phyloP scores from a whole-genome alignment of 1,140 invertebrate genomes.

The Nylanderia fulva region DNA sequence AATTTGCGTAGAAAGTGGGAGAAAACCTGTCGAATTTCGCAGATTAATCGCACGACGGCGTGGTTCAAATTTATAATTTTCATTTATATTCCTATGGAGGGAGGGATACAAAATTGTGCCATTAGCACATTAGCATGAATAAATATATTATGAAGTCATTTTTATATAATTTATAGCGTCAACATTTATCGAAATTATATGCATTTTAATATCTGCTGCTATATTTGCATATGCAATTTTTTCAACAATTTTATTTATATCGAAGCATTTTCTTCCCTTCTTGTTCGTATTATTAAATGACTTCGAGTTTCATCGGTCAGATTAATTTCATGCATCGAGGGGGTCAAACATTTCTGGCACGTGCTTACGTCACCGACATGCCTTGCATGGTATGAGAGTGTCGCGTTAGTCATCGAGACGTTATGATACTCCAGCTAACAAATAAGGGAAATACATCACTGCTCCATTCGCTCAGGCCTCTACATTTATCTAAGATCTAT shows the following conservation, averaged over 20 bases:
- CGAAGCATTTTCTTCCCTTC: neutral
- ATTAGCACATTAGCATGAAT: neutral
- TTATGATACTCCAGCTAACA: conserved; percentile 60
- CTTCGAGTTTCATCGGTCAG: neutral
- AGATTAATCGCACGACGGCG: neutral
- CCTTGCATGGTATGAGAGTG: conserved; percentile 81
- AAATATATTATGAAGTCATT: neutral
- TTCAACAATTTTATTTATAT: neutral
- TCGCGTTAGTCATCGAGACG: conserved; percentile 79
- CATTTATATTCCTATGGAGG: neutral
- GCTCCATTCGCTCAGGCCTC: neutral
- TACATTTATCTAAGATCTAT: neutral
- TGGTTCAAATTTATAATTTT: neutral
- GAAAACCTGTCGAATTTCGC: neutral
- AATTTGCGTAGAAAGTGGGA: neutral
- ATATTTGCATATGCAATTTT: neutral
- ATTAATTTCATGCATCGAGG: neutral
- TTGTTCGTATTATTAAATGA: neutral
- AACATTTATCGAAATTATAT: neutral
- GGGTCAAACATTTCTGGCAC: conserved; percentile 24
- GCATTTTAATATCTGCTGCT: neutral
- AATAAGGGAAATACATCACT: conserved; percentile 1
- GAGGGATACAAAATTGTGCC: neutral
- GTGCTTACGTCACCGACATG: conserved; percentile 80
- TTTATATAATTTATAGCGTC: neutral